phyloP scores from a whole-genome alignment of 2,113 vertebrate genomes.

The Phylloscopus trochiloides region DNA sequence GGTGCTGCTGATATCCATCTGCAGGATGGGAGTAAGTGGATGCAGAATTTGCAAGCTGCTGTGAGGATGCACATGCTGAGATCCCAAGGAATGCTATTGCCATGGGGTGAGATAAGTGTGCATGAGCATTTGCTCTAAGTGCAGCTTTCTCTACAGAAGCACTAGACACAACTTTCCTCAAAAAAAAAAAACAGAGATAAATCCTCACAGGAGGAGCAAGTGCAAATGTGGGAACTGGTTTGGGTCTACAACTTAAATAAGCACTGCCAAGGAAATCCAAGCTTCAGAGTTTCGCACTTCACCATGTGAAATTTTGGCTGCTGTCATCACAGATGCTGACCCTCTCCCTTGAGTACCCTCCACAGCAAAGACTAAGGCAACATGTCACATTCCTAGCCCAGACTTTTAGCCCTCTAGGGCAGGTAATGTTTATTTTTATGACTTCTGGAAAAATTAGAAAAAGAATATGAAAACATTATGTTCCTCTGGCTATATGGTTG shows the following conservation, averaged over 20 bases:
- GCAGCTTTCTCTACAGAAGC: background rate
- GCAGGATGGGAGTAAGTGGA: background rate
- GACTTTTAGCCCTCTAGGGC: background rate
- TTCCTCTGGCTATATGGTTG: background rate
- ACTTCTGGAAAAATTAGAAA: background rate
- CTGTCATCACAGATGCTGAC: background rate
- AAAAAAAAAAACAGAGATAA: background rate
- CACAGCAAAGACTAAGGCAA: background rate
- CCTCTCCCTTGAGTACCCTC: background rate
- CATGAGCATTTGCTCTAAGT: background rate
- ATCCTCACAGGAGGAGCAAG: background rate
- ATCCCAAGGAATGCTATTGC: background rate
- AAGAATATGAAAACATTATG: background rate
- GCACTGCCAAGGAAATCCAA: background rate
- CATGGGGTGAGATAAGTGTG: background rate
- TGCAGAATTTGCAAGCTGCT: background rate
- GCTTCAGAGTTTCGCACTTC: background rate
- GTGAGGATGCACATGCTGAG: background rate
- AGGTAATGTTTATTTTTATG: background rate
- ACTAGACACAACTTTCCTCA: background rate
- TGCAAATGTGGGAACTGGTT: background rate
- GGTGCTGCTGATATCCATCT: background rate
- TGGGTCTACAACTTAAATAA: background rate
- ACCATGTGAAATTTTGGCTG: background rate
- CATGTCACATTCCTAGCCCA: background rate